Base-by-base conservation (phyloP, 2,888 invertebrate genomes). In the Amphipoea oculea region DNA sequence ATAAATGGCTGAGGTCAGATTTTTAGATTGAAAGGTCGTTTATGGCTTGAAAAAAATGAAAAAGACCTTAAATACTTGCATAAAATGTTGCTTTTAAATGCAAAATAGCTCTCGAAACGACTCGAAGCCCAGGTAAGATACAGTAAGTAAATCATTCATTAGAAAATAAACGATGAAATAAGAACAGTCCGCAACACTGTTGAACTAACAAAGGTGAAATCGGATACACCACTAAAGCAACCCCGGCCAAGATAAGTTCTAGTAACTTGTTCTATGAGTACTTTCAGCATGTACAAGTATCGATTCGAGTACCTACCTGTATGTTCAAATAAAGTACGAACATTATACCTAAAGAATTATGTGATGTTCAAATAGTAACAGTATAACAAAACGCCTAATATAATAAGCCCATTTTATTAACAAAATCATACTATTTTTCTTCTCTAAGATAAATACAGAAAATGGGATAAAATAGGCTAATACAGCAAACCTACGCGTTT, bases 401-500 rank as follows among this genome's bases (percentile, higher is more conserved):
- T 70, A 81, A 70, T 40, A 63, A 12, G 60, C 63, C 9, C 2
- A 51, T 4, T 71, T 71, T 62, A 9, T 66, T 17, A 68, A 48
- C 12, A 48, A 76, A 72, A 48, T 62, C 11, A 62, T 66, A 48
- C 20, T 36, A 45, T 66, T 66, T 69, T 76, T 29, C 17, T 83
- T 36, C 62, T 57, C 51, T 67, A 51, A 77, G 36, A 75, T 77
- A 86, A 80, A 85, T 73, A 83, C 45, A 84, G 68, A 83, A 66
- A 75, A 62, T 23, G n/a, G 54, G 36, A 86, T 67, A 4, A 54
- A 76, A 76, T 60, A 81, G 69, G 40, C n/a, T 73, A 70, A 73
- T 65, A 79, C 70, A 76, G 51, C 79, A 79, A 77, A 83, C 86
- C 80, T 68, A 85, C 79, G 74, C 71, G 69, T 79, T 79, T 88